A percentile compares a stretch with the other conserved stretches of the same genome.
Conservation (phyloP, 2,113 vertebrate species). For the Stomatorhinus ivindoensis region DNA sequence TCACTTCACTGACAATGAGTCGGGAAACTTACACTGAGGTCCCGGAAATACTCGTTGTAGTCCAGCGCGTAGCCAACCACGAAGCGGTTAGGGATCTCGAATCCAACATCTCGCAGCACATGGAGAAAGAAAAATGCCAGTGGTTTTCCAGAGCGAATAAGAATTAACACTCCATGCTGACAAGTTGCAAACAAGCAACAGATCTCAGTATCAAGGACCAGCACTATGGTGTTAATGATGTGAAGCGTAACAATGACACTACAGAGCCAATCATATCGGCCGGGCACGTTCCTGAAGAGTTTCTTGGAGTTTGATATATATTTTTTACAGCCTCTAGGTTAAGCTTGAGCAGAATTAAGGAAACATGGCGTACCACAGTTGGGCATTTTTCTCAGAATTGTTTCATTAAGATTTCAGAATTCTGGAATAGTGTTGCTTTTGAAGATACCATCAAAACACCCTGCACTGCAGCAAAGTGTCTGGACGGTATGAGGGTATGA, state of each 20-base stretch:
- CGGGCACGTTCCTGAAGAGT: background rate
- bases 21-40: conserved; percentile 76
- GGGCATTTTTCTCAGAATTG: background rate
- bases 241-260: background rate
- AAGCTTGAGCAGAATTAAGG: background rate
- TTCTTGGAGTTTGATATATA: background rate
- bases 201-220: background rate
- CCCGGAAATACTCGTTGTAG: conserved; percentile 92
- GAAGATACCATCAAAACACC: background rate
- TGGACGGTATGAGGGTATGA: background rate
- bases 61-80: conserved; percentile 91
- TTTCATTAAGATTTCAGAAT: background rate
- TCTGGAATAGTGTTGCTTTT: background rate
- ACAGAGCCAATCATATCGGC: background rate
- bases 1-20: background rate
- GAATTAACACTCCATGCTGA: background rate
- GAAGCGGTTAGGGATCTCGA: conserved; percentile 87
- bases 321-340: background rate
- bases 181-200: background rate
- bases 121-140: conserved; percentile 20
- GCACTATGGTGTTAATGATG: background rate
- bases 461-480: background rate
- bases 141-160: background rate
- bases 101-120: conserved; percentile 72
- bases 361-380: background rate